Percentiles rank a stretch among this genome's conserved stretches.
Evolutionary conservation across 2,113 vertebrate species (phyloP).

Genomic region (Cygnus buccinator): DNA sequence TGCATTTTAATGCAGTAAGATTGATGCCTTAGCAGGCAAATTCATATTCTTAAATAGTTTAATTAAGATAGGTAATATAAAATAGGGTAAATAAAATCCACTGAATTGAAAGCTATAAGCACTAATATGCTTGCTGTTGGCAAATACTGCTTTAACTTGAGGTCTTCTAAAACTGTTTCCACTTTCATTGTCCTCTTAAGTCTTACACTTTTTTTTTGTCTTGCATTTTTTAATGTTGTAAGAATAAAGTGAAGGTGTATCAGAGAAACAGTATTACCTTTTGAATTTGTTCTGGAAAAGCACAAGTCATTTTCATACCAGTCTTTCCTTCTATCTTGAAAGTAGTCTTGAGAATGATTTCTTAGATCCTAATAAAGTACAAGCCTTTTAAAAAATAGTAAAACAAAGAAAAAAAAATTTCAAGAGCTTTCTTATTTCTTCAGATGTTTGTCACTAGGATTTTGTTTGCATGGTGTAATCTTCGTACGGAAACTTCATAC

Average conservation of each 20-base stretch:
- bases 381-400: background rate
- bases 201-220: background rate
- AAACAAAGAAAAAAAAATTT: background rate
- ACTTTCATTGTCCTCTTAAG: background rate
- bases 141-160: constrained; percentile 17
- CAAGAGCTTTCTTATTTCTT: background rate
- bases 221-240: background rate
- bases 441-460: background rate
- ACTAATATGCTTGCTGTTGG: constrained; percentile 4
- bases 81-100: constrained; percentile 31
- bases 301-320: background rate
- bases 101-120: background rate
- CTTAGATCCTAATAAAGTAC: background rate
- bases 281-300: background rate
- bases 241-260: background rate
- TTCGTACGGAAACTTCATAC: background rate
- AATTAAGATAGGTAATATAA: constrained; percentile 52
- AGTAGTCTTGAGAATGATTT: background rate
- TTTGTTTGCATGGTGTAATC: background rate
- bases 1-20: constrained; percentile 55
- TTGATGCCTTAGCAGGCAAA: constrained; percentile 8
- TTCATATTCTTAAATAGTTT: constrained; percentile 42
- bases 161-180: background rate
- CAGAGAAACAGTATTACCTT: background rate
- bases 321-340: background rate